Evolutionary conservation across 1,140 invertebrate species (phyloP).

Genomic region (Thereuonema tuberculata): DNA sequence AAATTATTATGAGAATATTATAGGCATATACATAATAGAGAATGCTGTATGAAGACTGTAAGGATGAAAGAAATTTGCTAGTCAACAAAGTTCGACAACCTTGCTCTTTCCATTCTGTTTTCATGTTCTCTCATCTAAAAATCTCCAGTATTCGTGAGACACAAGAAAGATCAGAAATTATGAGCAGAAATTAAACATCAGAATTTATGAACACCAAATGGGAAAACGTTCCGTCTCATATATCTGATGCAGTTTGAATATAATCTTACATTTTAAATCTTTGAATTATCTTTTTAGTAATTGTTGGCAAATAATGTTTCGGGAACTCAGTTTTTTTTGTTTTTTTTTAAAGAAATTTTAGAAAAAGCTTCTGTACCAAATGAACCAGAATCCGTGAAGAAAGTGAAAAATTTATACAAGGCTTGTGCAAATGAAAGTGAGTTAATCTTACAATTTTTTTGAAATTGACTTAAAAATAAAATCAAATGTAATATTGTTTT

Average conservation of each 20-base stretch:
- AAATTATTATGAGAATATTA: no score
- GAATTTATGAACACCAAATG: not conserved
- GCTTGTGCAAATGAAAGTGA: not conserved
- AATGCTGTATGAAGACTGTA: no score
- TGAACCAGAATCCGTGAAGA: not conserved
- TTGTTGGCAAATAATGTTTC: not conserved
- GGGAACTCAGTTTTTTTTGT: not conserved
- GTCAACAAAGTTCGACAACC: no score
- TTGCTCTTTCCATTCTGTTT: no score
- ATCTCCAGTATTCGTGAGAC: no score
- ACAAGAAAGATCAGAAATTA: no score
- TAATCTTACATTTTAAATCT: not conserved
- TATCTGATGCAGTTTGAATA: not conserved
- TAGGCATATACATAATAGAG: no score
- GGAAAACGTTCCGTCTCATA: not conserved
- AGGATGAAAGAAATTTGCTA: no score
- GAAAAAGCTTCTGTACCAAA: not conserved
- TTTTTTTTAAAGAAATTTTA: not conserved
- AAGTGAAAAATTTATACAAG: not conserved
- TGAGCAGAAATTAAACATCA: no score
- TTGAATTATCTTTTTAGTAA: not conserved
- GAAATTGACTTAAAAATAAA: not conserved
- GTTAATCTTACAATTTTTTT: not conserved
- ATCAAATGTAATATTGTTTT: not conserved
- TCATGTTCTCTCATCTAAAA: no score